Evolutionary conservation across 2,888 invertebrate species (phyloP).

Genomic region (Sphaerophoria taeniata): DNA sequence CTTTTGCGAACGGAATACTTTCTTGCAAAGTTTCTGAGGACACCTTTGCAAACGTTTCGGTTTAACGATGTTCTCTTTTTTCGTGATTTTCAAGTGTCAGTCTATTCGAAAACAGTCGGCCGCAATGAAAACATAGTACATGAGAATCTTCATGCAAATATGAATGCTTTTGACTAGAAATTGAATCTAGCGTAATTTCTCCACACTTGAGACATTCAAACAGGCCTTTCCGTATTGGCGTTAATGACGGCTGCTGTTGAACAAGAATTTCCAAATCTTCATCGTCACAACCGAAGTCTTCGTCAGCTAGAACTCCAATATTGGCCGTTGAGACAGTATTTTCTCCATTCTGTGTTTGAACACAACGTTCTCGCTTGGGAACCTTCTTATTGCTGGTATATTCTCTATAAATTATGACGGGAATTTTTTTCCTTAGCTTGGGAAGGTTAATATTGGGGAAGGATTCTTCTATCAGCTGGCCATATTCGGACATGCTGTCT

Average conservation of each 20-base stretch:
- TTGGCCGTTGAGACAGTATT: constrained; percentile 8
- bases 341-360: constrained; percentile 18
- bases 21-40: constrained; percentile 52
- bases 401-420: constrained; percentile 29
- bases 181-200: constrained; percentile 39
- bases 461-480: constrained; percentile 21
- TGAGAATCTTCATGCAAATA: constrained; percentile 33
- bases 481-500: constrained; percentile 33
- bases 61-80: not conserved
- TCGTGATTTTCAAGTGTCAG: constrained; percentile 38
- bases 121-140: constrained; percentile 50
- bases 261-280: constrained; percentile 1
- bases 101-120: constrained; percentile 17
- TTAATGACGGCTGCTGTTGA: constrained; percentile 7
- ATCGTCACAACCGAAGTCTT: constrained; percentile 23
- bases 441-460: constrained; percentile 59
- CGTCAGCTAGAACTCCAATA: constrained; percentile 31
- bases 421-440: not conserved
- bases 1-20: constrained; percentile 50
- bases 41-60: constrained; percentile 26
- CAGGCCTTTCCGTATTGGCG: constrained; percentile 25
- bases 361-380: constrained; percentile 47
- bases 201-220: constrained; percentile 61
- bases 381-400: constrained; percentile 13
- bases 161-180: constrained; percentile 27